Conservation (phyloP, 2,888 invertebrate species). For the Seira ritae region DNA sequence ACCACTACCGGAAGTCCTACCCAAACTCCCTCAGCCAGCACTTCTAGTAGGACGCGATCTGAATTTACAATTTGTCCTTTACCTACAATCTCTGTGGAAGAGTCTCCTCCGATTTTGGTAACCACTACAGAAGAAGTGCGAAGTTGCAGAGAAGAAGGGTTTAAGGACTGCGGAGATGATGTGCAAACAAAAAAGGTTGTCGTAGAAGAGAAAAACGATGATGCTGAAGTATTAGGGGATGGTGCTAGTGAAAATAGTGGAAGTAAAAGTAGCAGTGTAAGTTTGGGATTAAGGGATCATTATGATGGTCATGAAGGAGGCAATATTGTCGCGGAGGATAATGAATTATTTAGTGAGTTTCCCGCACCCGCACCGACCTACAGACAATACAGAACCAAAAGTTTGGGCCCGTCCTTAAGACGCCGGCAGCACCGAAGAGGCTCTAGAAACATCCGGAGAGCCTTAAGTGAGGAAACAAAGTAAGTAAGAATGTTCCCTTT, state of each 20-base stretch:
- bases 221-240: background rate
- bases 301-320: background rate
- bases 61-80: background rate
- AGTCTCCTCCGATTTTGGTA: conserved; percentile 8
- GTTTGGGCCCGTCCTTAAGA: background rate
- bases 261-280: conserved; percentile 12
- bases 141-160: too few species aligned
- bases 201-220: background rate
- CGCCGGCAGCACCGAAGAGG: background rate
- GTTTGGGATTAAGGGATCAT: conserved; percentile 15
- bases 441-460: conserved; percentile 33
- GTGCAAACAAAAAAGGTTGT: background rate
- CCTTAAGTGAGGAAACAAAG: conserved; percentile 57
- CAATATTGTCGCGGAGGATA: background rate
- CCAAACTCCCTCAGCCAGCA: background rate
- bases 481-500: too few species aligned
- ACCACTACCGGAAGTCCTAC: background rate
- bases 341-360: background rate
- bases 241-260: background rate
- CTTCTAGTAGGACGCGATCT: background rate
- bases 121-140: background rate
- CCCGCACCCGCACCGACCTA: background rate
- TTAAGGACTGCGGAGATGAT: too few species aligned
- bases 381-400: background rate
- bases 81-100: conserved; percentile 46